Conservation (phyloP, 2,113 vertebrate genomes). For the Bothrops jararaca region DNA sequence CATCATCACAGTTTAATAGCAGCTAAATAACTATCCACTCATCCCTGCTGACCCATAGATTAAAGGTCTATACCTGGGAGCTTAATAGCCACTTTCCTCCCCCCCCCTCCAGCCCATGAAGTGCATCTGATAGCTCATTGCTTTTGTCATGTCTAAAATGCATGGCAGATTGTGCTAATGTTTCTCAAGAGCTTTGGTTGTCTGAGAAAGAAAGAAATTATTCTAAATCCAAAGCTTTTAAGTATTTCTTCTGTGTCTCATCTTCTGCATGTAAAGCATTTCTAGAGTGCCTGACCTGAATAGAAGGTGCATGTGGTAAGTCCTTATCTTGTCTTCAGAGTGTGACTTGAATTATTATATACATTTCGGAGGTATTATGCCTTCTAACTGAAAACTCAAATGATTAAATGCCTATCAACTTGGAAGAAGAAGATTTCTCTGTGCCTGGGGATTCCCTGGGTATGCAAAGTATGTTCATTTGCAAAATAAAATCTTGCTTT, state of each 20-base stretch:
- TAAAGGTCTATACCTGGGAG: slow-evolving; percentile 2
- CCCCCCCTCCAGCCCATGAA: not conserved
- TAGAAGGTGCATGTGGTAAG: slow-evolving; percentile 48
- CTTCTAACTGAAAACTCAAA: not conserved
- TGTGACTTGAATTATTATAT: slow-evolving; percentile 47
- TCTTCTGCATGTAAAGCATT: slow-evolving; percentile 41
- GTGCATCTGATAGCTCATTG: slow-evolving; percentile 6
- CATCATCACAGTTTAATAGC: not conserved
- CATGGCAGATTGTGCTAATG: slow-evolving; percentile 16
- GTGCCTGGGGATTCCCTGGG: not conserved
- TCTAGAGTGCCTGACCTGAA: slow-evolving; percentile 54
- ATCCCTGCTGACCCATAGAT: not conserved
- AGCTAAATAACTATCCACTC: slow-evolving; percentile 11
- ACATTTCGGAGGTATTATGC: slow-evolving; percentile 28
- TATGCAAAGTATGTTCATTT: not conserved
- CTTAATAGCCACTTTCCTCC: not conserved
- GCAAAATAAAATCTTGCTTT: not conserved
- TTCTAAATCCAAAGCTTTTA: not conserved
- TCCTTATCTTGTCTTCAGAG: slow-evolving; percentile 37
- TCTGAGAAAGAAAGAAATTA: slow-evolving; percentile 29
- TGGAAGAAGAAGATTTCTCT: not conserved
- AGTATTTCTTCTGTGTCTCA: slow-evolving; percentile 44
- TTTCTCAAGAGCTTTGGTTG: slow-evolving; percentile 35
- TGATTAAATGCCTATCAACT: not conserved
- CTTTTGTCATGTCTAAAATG: slow-evolving; percentile 15